Evolutionary conservation across 2,888 invertebrate species (phyloP).

Genomic region (Trissolcus japonicus): DNA sequence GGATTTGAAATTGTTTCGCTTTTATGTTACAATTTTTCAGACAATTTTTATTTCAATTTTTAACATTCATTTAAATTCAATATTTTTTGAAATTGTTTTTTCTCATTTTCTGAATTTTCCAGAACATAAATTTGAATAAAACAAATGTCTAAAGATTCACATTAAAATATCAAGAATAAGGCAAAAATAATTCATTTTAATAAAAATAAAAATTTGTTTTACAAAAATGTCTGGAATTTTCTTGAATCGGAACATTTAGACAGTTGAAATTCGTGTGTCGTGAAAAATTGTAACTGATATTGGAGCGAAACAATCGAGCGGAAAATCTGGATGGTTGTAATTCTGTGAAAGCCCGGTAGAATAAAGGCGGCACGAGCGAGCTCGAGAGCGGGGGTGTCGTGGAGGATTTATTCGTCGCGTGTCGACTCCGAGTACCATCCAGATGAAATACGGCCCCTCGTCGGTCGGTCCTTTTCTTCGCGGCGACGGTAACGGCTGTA

Average conservation of each 20-base stretch:
- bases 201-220: not conserved
- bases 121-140: too few species aligned
- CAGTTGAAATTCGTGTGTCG: not conserved
- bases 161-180: too few species aligned
- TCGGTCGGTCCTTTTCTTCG: constrained; percentile 17
- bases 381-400: constrained; percentile 27
- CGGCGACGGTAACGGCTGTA: constrained; percentile 34
- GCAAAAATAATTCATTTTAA: too few species aligned
- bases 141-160: too few species aligned
- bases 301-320: constrained; percentile 18
- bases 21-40: too few species aligned
- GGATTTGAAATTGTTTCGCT: not conserved
- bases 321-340: constrained; percentile 10
- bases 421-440: constrained; percentile 18
- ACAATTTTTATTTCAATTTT: too few species aligned
- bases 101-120: too few species aligned
- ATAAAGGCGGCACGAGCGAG: constrained; percentile 14
- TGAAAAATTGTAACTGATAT: constrained; percentile 24
- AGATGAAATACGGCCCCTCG: constrained; percentile 29
- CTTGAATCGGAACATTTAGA: not conserved
- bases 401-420: constrained; percentile 37
- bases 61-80: too few species aligned
- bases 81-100: too few species aligned
- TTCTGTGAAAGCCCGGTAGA: constrained; percentile 6
- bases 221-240: not conserved